phyloP scores from a whole-genome alignment of 1,140 invertebrate genomes.

The Pseudomyrmex sp. region DNA sequence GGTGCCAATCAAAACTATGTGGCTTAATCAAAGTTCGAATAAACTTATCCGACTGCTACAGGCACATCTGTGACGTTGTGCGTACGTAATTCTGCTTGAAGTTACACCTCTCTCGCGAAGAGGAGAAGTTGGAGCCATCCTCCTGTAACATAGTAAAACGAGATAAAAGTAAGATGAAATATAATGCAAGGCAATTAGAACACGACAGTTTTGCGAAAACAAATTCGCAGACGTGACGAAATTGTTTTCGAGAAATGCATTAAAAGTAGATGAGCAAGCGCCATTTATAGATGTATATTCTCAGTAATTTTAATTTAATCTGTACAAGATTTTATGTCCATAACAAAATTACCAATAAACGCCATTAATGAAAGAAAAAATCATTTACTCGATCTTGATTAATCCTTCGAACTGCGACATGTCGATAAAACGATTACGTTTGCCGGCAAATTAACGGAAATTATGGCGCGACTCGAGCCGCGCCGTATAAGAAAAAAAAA shows the following conservation, averaged over 20 bases:
- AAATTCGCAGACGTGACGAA: no score
- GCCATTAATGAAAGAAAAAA: no score
- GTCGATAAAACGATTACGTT: conserved; percentile 19
- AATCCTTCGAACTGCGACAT: conserved; percentile 35
- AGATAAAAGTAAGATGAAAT: not conserved
- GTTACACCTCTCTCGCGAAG: conserved; percentile 21
- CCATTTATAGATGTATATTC: not conserved
- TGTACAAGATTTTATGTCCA: conserved; percentile 22
- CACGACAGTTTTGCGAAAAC: not conserved
- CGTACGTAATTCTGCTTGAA: conserved; percentile 59
- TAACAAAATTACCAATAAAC: conserved; percentile 31
- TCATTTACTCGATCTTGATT: conserved; percentile 5
- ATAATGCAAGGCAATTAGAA: not conserved
- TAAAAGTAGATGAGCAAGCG: no score
- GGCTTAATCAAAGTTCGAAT: conserved; percentile 72
- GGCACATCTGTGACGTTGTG: conserved; percentile 50
- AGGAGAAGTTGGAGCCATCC: conserved; percentile 39
- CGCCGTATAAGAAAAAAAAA: conserved; percentile 3
- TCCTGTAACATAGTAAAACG: not conserved
- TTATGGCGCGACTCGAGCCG: conserved; percentile 10
- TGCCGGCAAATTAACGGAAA: conserved; percentile 28
- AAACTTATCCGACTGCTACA: conserved; percentile 60
- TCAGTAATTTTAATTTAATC: conserved; percentile 36
- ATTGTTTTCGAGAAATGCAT: no score
- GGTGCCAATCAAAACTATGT: conserved; percentile 72